Evolutionary conservation across 2,113 vertebrate species (phyloP).

Genomic region (Brachypteracias leptosomus): DNA sequence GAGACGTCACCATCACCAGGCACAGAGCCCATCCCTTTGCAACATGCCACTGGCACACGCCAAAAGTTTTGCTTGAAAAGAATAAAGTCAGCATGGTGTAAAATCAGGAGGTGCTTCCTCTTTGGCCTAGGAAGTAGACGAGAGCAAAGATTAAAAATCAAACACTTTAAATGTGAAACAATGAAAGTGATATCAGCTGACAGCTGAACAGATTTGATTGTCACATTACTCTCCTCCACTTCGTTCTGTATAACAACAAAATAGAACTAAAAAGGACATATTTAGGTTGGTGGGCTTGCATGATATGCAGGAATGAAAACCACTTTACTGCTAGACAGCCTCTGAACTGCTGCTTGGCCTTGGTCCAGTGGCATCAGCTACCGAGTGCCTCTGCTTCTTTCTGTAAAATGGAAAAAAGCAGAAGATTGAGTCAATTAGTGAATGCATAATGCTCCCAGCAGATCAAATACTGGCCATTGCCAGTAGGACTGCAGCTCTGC

Average conservation of each 20-base stretch:
- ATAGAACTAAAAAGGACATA: neutral
- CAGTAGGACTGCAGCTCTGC: neutral
- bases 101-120: neutral
- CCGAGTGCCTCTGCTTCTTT: neutral
- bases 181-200: neutral
- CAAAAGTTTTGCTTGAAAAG: neutral
- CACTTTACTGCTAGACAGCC: neutral
- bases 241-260: neutral
- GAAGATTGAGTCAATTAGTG: neutral
- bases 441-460: neutral
- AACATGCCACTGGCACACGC: accelerated
- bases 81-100: neutral
- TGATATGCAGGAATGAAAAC: neutral
- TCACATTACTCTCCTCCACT: neutral
- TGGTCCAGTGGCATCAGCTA: neutral
- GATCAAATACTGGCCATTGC: no score
- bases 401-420: neutral
- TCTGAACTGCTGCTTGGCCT: neutral
- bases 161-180: neutral
- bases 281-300: neutral
- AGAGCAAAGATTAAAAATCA: neutral
- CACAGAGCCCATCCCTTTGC: neutral
- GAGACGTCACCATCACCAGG: neutral
- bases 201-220: neutral
- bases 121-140: neutral